Base-by-base conservation (phyloP, 2,888 invertebrate genomes). In the Carterocephalus palaemon region DNA sequence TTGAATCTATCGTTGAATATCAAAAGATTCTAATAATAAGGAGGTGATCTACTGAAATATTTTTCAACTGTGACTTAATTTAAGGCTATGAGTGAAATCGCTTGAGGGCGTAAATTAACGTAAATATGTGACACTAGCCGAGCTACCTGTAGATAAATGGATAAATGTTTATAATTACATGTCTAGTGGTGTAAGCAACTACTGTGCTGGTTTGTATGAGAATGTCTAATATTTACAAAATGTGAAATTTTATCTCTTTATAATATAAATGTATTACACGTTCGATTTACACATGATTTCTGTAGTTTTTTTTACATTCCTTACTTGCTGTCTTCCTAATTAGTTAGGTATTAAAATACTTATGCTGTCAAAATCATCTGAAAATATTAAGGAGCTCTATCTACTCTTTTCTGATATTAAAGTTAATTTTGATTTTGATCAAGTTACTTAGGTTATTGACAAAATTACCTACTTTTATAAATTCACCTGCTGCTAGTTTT, bases 181-280 rank as follows among this genome's bases (percentile, higher is more conserved):
- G 67, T 78, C 70, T 68, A 55, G 61, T 56, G 61, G 60, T 67
- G 62, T 67, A 70, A 67, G 65, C 67, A 63, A 64, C 67, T 59
- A 59, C 70, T 63, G 59, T 67, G 67, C 69, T 70, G 67, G 62
- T 74, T 70, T 75, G 70, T 78, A 77, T 67, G 63, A 55, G 73
- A 73, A 70, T 76, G 72, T 82, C 77, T 82, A 74, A 74, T 80
- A 80, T 80, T 79, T 81, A 84, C 81, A 82, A 81, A 68, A 80
- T 77, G 79, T 82, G 79, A 75, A 76, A 81, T 79, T 82, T 81
- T 83, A 83, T 83, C 82, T 83, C 83, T 83, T 81, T 82, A 80
- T 81, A 76, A 74, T 75, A 81, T 82, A 78, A 82, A 81, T 84
- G 82, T 84, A 83, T 80, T 81, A 81, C 74, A 78, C 74, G 78